Percentiles rank a stretch among this genome's conserved stretches.
These are phyloP conservation scores for Lepidochrysops patricia DNA, from an alignment of 2,888 invertebrate genomes.

Conservation along the genomic window DNA sequence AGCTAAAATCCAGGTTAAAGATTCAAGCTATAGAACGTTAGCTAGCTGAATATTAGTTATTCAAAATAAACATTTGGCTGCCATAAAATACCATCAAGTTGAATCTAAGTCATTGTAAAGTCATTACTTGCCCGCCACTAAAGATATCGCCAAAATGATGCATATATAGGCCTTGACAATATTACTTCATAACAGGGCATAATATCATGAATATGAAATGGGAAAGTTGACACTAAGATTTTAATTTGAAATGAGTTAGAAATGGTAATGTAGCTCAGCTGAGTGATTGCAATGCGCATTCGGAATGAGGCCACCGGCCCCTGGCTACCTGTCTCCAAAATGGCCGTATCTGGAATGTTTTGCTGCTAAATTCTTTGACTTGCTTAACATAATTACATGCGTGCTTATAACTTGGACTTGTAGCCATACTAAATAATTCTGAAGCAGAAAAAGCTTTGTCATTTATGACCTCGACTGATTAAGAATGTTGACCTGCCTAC, in stretches of 20 bases:
- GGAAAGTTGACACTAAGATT: slow-evolving; percentile 1
- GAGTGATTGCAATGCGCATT: slow-evolving; percentile 5
- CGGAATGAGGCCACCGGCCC: slow-evolving; percentile 4
- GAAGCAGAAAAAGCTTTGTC: neutral
- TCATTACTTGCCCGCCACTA: too few relatives aligned
- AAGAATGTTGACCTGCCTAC: too few relatives aligned
- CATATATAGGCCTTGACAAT: neutral
- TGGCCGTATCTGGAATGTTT: neutral
- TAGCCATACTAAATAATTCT: neutral
- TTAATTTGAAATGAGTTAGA: slow-evolving; percentile 6
- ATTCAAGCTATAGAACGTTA: too few relatives aligned
- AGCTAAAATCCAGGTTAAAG: too few relatives aligned
- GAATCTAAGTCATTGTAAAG: neutral
- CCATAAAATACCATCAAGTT: too few relatives aligned
- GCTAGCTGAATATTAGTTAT: too few relatives aligned
- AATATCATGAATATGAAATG: slow-evolving; percentile 7
- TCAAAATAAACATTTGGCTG: too few relatives aligned
- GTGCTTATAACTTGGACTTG: too few relatives aligned
- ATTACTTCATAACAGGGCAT: neutral
- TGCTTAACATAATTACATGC: too few relatives aligned
- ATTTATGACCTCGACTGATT: too few relatives aligned
- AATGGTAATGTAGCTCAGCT: slow-evolving; percentile 8
- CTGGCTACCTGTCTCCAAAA: neutral
- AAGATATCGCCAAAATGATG: neutral
- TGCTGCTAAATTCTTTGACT: neutral